Percentiles rank a stretch among this genome's conserved stretches.
These are phyloP conservation scores for Amblyjoppa fuscipennis DNA, from an alignment of 2,888 invertebrate genomes.

Conservation along the genomic window DNA sequence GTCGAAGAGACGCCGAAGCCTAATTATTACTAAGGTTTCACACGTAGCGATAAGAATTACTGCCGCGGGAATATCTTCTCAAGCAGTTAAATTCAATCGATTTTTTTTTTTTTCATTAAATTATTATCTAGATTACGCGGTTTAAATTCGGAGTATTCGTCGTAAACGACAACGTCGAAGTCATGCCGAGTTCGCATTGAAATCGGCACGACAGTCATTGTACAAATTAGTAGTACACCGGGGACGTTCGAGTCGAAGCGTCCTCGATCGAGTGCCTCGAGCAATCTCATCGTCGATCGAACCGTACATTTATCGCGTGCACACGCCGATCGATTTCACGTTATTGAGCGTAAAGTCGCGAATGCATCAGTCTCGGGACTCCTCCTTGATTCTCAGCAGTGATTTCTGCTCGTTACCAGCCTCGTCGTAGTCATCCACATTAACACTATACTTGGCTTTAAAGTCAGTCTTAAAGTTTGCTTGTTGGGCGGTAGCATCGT, in stretches of 20 bases:
- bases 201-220: conserved; percentile 14
- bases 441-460: conserved; percentile 82
- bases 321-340: conserved; percentile 6
- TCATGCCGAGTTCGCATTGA: background rate
- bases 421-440: conserved; percentile 78
- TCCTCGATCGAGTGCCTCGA: background rate
- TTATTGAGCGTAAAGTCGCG: conserved; percentile 56
- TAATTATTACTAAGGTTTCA: conserved; percentile 30
- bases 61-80: conserved; percentile 57
- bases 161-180: conserved; percentile 40
- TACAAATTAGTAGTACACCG: conserved; percentile 26
- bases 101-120: conserved; percentile 8
- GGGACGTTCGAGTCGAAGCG: background rate
- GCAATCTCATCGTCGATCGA: conserved; percentile 1
- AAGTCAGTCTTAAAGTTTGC: conserved; percentile 84
- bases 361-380: conserved; percentile 80
- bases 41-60: conserved; percentile 62
- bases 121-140: conserved; percentile 54
- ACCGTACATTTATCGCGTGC: background rate
- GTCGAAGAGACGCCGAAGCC: conserved; percentile 57
- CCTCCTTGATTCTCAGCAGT: conserved; percentile 77
- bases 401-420: conserved; percentile 75
- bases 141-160: conserved; percentile 64
- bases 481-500: conserved; percentile 80
- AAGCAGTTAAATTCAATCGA: conserved; percentile 58